These are phyloP conservation scores for Sycophaga agraensis DNA, from an alignment of 1,140 invertebrate species.

Conservation along the genomic window DNA sequence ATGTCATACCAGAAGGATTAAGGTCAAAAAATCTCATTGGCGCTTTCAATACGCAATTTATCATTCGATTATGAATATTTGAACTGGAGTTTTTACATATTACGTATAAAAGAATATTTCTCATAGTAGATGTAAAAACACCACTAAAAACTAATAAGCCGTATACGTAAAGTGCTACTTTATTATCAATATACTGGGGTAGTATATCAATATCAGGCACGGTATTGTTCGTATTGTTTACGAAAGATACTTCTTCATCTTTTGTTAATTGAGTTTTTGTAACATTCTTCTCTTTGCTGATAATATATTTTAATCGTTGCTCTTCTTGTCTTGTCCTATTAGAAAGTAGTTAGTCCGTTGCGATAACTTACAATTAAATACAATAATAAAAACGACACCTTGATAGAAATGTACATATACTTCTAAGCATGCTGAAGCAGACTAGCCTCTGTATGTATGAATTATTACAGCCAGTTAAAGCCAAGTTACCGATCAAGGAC, in stretches of 20 bases:
- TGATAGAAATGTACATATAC: too few relatives aligned
- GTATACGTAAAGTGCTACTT: slow-evolving; percentile 50
- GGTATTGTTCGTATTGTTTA: too few relatives aligned
- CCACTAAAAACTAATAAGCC: slow-evolving; percentile 44
- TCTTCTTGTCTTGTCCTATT: not conserved
- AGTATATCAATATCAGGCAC: too few relatives aligned
- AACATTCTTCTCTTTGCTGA: not conserved
- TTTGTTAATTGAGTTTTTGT: not conserved
- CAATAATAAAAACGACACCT: too few relatives aligned
- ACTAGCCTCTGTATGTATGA: too few relatives aligned
- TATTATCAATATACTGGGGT: not conserved
- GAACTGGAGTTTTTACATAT: slow-evolving; percentile 69
- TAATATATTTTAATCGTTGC: not conserved
- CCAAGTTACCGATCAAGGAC: too few relatives aligned
- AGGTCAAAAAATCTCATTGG: slow-evolving; percentile 71
- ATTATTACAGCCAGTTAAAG: too few relatives aligned
- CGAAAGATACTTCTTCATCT: not conserved
- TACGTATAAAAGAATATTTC: slow-evolving; percentile 56
- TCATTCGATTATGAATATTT: slow-evolving; percentile 69
- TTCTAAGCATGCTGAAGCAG: too few relatives aligned
- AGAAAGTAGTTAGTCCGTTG: too few relatives aligned
- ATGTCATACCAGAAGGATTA: slow-evolving; percentile 62
- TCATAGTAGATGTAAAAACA: slow-evolving; percentile 45
- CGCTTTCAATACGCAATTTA: slow-evolving; percentile 62
- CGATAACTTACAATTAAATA: too few relatives aligned